Evolutionary conservation across 2,888 invertebrate genomes (phyloP).

Genomic region (Phlogophora meticulosa): DNA sequence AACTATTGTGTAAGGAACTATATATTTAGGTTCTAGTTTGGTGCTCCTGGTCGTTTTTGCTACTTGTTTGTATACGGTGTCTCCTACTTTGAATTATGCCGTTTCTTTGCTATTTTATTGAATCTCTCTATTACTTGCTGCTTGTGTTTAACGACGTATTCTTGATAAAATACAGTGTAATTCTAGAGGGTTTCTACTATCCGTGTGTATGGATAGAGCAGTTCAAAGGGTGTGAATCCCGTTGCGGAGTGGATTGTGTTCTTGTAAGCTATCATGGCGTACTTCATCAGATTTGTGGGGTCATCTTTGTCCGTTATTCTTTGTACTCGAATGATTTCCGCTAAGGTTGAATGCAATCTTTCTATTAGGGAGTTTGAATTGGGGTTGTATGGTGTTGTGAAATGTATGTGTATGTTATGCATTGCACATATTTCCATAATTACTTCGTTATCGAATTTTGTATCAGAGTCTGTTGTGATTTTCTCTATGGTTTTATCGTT

Average conservation of each 20-base stretch:
- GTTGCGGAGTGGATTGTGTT: slow-evolving; percentile 66
- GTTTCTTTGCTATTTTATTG: slow-evolving; percentile 49
- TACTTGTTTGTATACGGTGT: too few relatives aligned
- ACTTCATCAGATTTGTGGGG: too few relatives aligned
- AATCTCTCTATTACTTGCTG: slow-evolving; percentile 46
- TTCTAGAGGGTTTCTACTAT: slow-evolving; percentile 66
- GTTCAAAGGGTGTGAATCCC: slow-evolving; percentile 64
- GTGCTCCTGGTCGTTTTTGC: slow-evolving; percentile 64
- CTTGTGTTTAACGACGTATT: slow-evolving; percentile 93
- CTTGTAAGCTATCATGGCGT: too few relatives aligned
- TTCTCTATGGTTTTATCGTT: too few relatives aligned
- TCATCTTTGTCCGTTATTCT: slow-evolving; percentile 62
- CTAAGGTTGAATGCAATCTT: slow-evolving; percentile 55
- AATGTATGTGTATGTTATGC: slow-evolving; percentile 58
- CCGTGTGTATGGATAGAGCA: slow-evolving; percentile 67
- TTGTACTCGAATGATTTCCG: slow-evolving; percentile 57
- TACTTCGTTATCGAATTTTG: slow-evolving; percentile 61
- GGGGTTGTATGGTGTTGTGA: slow-evolving; percentile 59
- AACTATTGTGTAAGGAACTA: slow-evolving; percentile 58
- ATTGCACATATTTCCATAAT: slow-evolving; percentile 60
- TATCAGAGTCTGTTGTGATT: slow-evolving; percentile 64
- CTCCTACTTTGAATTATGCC: slow-evolving; percentile 59
- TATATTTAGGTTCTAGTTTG: slow-evolving; percentile 46
- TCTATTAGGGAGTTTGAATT: slow-evolving; percentile 62
- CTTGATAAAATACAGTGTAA: slow-evolving; percentile 90